Conservation (phyloP, 2,797 vertebrate species). For the Paratrypauchen microcephalus region DNA sequence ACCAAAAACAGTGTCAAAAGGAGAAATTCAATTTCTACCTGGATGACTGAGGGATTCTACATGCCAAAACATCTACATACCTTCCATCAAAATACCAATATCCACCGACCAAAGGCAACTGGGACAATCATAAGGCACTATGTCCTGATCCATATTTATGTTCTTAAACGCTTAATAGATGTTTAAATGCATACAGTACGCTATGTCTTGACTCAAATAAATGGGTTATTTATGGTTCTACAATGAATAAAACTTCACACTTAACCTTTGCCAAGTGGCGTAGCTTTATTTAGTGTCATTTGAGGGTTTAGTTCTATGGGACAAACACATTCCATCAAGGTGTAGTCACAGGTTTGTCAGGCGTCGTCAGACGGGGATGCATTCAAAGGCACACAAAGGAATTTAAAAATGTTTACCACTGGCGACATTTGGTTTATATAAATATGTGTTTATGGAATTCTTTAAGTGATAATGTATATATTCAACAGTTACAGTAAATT, state of each 20-base stretch:
- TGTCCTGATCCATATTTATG: neutral
- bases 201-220: neutral
- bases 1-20: neutral
- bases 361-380: neutral
- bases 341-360: slow-evolving; percentile 4
- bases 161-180: neutral
- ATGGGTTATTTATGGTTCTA: slow-evolving; percentile 1
- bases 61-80: too few species aligned
- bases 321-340: slow-evolving; percentile 43
- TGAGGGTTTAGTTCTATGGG: slow-evolving; percentile 25
- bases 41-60: too few species aligned
- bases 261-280: slow-evolving; percentile 9
- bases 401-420: slow-evolving; percentile 24
- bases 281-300: slow-evolving; percentile 28
- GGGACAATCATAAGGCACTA: neutral
- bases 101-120: neutral
- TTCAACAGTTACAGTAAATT: slow-evolving; percentile 46
- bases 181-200: neutral
- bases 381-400: slow-evolving; percentile 6
- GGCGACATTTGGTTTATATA: slow-evolving; percentile 27
- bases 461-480: slow-evolving; percentile 22
- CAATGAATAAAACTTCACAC: slow-evolving; percentile 39
- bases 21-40: too few species aligned
- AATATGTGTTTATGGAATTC: slow-evolving; percentile 44
- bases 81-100: neutral